These are phyloP conservation scores for Babyrousa celebensis DNA, from an alignment of 2,797 vertebrate genomes.

Conservation along the genomic window DNA sequence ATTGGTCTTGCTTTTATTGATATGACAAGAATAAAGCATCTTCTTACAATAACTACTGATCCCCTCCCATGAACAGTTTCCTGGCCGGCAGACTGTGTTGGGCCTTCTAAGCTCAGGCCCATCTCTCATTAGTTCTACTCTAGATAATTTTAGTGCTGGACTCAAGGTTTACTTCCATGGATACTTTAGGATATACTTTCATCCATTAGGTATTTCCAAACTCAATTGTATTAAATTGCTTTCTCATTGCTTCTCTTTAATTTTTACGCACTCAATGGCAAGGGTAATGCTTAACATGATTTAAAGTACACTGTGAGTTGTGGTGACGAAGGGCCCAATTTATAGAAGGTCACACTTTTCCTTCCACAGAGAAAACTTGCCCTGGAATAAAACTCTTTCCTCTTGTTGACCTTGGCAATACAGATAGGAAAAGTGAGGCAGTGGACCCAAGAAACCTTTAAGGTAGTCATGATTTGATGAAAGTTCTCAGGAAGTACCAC, in stretches of 20 bases:
- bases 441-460: not conserved
- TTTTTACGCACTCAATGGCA: slow-evolving; percentile 20
- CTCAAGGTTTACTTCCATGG: not conserved
- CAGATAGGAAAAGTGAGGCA: not conserved
- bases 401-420: not conserved
- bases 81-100: not conserved
- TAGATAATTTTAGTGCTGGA: not conserved
- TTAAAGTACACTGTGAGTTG: slow-evolving; percentile 42
- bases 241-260: not conserved
- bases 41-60: not conserved
- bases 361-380: slow-evolving; percentile 39
- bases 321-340: slow-evolving; percentile 20
- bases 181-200: slow-evolving; percentile 7
- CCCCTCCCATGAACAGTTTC: not conserved
- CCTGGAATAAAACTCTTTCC: slow-evolving; percentile 43
- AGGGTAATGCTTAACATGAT: slow-evolving; percentile 47
- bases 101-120: not conserved
- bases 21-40: not conserved
- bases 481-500: not conserved
- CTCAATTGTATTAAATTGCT: not conserved
- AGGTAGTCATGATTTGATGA: not conserved
- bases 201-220: not conserved
- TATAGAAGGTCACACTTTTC: slow-evolving; percentile 18
- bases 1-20: not conserved
- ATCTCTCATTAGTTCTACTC: not conserved